Evolutionary conservation across 2,888 invertebrate species (phyloP), one percentile per base, ranked within the genome.

Genomic region (Liposcelis brunnea): DNA sequence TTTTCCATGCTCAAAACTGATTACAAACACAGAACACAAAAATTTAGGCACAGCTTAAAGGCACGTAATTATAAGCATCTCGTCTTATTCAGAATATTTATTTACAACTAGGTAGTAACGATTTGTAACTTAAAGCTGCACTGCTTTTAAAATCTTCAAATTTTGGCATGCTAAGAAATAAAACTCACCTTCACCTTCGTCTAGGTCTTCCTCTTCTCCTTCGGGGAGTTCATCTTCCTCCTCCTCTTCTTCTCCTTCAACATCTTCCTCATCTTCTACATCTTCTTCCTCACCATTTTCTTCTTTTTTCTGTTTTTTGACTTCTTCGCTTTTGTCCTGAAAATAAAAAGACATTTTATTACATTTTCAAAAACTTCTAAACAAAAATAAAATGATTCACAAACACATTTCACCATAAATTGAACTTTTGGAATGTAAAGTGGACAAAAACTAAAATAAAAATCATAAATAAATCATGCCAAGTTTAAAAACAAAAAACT

Each of bases 221-320:
- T 74, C 76, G 15, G 67, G 73, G 50, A 72, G 65, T 50, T 70
- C 77, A 37, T 74, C 77, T 7, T 72, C 77, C 37, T 75, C 77
- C 42, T 71, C 74, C 49, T 73, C 71, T 47, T 68, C 71, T 48
- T 70, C 74, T n/a, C 71, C 72, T 53, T 74, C 71, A 14, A 64
- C 75, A 49, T 71, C 72, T 50, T 75, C 77, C 44, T 75, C 73
- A 1, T 66, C 73, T 42, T 71, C 73, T 15, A 69, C 71, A 48
- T 75, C 74, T 48, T 75, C 72, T 50, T 72, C 74, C 48, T 77
- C 78, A 48, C 77, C 78, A 43, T 77, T 78, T 53, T 79, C 71
- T 48, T 71, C 71, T 50, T 67, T 63, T 55, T 62, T 64, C 52
- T 60, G 59, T 55, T 64, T 64, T 54, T 64, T 65, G 5, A 59